These are phyloP conservation scores for Tetragnatha versicolor DNA, from an alignment of 1,140 invertebrate species.

Conservation along the genomic window DNA sequence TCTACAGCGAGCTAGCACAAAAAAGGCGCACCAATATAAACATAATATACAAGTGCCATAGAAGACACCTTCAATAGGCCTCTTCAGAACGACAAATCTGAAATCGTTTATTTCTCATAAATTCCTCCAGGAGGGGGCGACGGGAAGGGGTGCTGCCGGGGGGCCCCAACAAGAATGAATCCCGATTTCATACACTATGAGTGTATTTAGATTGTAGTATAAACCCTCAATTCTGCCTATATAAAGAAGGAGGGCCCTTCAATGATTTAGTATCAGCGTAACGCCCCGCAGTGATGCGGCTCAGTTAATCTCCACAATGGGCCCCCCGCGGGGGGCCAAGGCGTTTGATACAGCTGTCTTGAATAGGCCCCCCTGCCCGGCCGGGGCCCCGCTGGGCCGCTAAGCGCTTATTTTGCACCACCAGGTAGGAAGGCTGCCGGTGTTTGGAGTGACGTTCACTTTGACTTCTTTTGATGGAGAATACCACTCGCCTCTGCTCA, in stretches of 20 bases:
- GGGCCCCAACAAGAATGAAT: conserved; percentile 26
- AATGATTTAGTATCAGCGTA: conserved; percentile 44
- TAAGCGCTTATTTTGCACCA: conserved; percentile 49
- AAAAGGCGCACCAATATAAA: too few species aligned
- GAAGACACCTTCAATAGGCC: too few species aligned
- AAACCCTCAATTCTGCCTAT: not conserved
- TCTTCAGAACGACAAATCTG: not conserved
- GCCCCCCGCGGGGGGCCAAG: conserved; percentile 9
- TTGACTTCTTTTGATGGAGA: too few species aligned
- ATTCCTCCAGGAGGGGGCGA: conserved; percentile 26
- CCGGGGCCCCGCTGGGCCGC: conserved; percentile 28
- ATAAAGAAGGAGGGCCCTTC: conserved; percentile 5
- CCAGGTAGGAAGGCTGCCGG: conserved; percentile 25
- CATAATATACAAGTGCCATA: too few species aligned
- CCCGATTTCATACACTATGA: conserved; percentile 35
- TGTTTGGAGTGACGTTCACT: conserved; percentile 26
- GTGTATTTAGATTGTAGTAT: conserved; percentile 33
- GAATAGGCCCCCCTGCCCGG: not conserved
- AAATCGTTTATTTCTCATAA: not conserved
- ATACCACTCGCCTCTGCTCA: too few species aligned
- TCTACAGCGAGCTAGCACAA: too few species aligned
- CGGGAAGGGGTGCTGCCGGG: too few species aligned
- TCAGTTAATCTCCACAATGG: conserved; percentile 28
- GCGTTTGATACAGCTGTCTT: conserved; percentile 36
- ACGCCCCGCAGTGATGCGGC: conserved; percentile 29